phyloP scores from a whole-genome alignment of 2,797 vertebrate species.

The Euthynnus affinis region DNA sequence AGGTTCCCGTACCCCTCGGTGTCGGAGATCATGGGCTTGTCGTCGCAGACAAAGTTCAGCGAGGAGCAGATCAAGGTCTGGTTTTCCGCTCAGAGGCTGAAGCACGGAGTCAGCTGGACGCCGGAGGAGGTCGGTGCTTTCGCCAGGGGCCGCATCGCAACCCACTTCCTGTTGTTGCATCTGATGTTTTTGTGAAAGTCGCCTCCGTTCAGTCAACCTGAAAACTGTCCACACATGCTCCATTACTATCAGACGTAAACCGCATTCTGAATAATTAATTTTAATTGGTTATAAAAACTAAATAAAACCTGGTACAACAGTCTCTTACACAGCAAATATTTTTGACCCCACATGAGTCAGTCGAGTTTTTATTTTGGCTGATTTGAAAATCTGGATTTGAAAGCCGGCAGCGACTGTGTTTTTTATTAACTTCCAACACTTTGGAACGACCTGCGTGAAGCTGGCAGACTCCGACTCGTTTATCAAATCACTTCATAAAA shows the following conservation, averaged over 20 bases:
- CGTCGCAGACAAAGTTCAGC: conserved; percentile 95
- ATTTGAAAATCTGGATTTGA: not conserved
- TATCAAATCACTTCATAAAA: conserved; percentile 13
- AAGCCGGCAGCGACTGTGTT: not conserved
- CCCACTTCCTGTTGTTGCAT: no score
- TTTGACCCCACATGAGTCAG: no score
- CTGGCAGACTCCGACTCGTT: not conserved
- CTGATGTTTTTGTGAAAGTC: no score
- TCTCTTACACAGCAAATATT: no score
- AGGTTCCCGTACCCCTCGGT: conserved; percentile 95
- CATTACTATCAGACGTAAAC: no score
- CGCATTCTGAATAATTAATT: no score
- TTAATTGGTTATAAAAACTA: no score
- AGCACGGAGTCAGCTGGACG: conserved; percentile 98
- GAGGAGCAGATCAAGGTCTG: conserved; percentile 99
- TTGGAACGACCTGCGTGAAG: not conserved
- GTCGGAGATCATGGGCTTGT: conserved; percentile 93
- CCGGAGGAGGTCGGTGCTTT: conserved; percentile 90
- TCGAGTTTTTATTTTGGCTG: not conserved
- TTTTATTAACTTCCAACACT: conserved; percentile 18
- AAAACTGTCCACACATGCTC: no score
- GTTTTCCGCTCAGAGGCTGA: conserved; percentile 98
- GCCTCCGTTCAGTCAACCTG: no score
- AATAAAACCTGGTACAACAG: no score
- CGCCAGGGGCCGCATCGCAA: no score